A percentile compares a stretch with the other conserved stretches of the same genome.
These are phyloP conservation scores for Ecliptopera silaceata DNA, from an alignment of 2,888 invertebrate species.

Conservation along the genomic window DNA sequence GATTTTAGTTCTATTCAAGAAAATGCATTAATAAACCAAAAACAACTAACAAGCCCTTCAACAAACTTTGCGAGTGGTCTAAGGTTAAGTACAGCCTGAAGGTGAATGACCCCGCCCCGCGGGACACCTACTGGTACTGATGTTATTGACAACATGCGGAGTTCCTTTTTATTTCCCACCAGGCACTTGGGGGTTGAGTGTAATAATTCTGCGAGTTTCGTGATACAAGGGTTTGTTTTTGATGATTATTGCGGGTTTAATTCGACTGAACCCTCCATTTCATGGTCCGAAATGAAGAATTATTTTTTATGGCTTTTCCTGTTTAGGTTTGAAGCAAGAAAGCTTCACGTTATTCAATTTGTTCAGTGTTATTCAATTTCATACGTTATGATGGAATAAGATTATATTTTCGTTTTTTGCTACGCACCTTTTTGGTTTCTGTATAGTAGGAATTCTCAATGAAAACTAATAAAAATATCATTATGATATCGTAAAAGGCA, in stretches of 20 bases:
- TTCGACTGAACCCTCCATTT: conserved; percentile 24
- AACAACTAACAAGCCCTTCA: too few species aligned
- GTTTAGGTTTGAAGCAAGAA: neutral
- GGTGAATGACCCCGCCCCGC: conserved; percentile 70
- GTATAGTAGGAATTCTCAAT: too few species aligned
- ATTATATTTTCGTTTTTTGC: too few species aligned
- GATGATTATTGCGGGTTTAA: conserved; percentile 31
- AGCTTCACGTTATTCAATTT: conserved; percentile 6
- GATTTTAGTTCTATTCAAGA: too few species aligned
- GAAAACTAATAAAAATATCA: too few species aligned
- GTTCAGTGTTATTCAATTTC: neutral
- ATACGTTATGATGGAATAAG: neutral
- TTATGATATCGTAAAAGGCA: too few species aligned
- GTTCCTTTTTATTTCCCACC: conserved; percentile 71
- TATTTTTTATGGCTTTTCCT: conserved; percentile 16
- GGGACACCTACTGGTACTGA: conserved; percentile 78
- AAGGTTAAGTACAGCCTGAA: conserved; percentile 32
- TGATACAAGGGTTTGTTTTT: conserved; percentile 32
- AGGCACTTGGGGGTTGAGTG: conserved; percentile 48
- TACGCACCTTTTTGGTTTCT: too few species aligned
- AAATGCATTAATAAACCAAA: too few species aligned
- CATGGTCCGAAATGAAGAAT: conserved; percentile 22
- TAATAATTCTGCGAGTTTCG: conserved; percentile 40
- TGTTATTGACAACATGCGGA: conserved; percentile 77
- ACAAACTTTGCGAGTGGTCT: neutral